phyloP scores from a whole-genome alignment of 1,140 invertebrate genomes.

The Saxidomus purpurata region DNA sequence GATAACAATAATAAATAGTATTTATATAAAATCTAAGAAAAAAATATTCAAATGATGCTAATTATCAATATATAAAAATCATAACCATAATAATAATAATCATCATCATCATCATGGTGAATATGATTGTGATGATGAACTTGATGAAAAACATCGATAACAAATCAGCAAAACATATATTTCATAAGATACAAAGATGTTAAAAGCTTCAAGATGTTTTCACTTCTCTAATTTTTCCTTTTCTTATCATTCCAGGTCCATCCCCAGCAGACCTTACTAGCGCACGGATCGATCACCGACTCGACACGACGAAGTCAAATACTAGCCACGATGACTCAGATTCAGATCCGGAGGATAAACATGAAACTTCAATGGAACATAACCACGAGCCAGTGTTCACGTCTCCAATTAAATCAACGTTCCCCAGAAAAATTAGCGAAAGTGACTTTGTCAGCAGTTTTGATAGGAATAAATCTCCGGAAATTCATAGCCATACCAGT shows the following conservation, averaged over 20 bases:
- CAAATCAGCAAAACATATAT: too few relatives aligned
- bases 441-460: slow-evolving; percentile 68
- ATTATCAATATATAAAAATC: background rate
- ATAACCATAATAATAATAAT: background rate
- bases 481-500: slow-evolving; percentile 62
- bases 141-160: background rate
- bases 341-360: slow-evolving; percentile 37
- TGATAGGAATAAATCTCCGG: slow-evolving; percentile 64
- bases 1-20: background rate
- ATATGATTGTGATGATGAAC: background rate
- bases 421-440: slow-evolving; percentile 64
- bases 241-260: slow-evolving; percentile 55
- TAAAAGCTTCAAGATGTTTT: background rate
- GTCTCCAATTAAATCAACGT: slow-evolving; percentile 57
- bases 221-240: background rate
- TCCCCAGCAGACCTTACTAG: slow-evolving; percentile 56
- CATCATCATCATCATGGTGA: background rate
- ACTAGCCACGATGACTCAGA: slow-evolving; percentile 63
- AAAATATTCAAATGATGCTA: background rate
- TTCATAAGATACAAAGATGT: too few relatives aligned
- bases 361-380: slow-evolving; percentile 33
- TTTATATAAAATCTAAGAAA: background rate
- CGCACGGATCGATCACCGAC: slow-evolving; percentile 54
- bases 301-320: slow-evolving; percentile 63
- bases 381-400: slow-evolving; percentile 40